A percentile compares a stretch with the other conserved stretches of the same genome.
These are phyloP conservation scores for Neoscelio sp. DNA, from an alignment of 2,888 invertebrate genomes.

Conservation along the genomic window DNA sequence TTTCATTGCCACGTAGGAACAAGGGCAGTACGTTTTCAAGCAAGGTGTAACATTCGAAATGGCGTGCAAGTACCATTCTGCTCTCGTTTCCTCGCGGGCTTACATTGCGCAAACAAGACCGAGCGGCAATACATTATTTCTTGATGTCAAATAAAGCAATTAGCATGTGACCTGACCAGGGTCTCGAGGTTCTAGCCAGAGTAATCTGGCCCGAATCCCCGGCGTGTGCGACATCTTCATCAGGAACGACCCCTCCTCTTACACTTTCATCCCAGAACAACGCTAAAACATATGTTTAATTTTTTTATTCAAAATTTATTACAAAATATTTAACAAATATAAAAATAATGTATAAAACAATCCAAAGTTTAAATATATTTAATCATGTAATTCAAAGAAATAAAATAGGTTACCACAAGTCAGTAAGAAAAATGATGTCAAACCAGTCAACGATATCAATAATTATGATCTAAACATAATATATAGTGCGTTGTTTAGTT, in stretches of 20 bases:
- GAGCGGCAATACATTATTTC: constrained; percentile 81
- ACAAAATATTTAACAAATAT: too few species aligned
- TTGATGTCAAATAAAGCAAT: constrained; percentile 83
- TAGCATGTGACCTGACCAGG: constrained; percentile 82
- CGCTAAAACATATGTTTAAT: neutral
- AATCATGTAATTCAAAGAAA: too few species aligned
- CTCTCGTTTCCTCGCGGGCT: constrained; percentile 73
- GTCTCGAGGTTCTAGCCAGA: constrained; percentile 78
- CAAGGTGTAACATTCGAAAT: constrained; percentile 62
- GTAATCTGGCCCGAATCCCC: constrained; percentile 82
- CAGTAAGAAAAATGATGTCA: too few species aligned
- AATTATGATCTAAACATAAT: too few species aligned
- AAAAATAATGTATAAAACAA: too few species aligned
- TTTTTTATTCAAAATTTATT: constrained; percentile 10
- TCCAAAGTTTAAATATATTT: too few species aligned
- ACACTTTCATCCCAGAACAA: constrained; percentile 42
- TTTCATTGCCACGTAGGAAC: constrained; percentile 58
- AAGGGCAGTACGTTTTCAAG: constrained; percentile 41
- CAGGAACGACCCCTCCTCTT: constrained; percentile 74
- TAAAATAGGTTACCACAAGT: too few species aligned
- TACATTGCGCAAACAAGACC: constrained; percentile 63
- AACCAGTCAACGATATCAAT: too few species aligned
- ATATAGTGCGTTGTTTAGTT: too few species aligned
- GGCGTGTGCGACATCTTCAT: constrained; percentile 83
- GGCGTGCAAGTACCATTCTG: constrained; percentile 60